These are phyloP conservation scores for Hirundo rustica DNA, from an alignment of 2,797 vertebrate genomes.

Conservation along the genomic window DNA sequence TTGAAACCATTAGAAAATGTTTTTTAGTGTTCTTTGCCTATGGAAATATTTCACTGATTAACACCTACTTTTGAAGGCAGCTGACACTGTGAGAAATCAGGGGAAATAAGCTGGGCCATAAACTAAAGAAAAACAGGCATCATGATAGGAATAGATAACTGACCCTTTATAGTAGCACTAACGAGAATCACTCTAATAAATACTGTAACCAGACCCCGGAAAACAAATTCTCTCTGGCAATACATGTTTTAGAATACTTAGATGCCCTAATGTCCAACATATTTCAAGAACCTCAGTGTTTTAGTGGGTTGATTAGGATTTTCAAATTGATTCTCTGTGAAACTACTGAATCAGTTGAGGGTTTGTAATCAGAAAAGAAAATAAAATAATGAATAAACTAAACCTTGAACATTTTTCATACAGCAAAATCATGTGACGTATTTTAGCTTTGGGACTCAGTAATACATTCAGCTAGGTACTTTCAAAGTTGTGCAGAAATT, in stretches of 20 bases:
- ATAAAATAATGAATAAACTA: neutral
- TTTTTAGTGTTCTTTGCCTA: neutral
- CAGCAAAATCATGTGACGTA: neutral
- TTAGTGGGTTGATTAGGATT: neutral
- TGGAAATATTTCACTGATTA: neutral
- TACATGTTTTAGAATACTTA: neutral
- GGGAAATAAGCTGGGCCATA: neutral
- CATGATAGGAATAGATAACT: neutral
- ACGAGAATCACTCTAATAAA: neutral
- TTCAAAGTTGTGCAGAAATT: conserved; percentile 18
- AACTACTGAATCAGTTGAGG: neutral
- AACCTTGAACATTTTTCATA: neutral
- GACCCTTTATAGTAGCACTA: neutral
- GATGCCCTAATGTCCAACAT: neutral
- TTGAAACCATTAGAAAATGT: neutral
- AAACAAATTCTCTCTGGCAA: neutral
- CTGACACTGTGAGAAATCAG: neutral
- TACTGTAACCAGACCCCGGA: neutral
- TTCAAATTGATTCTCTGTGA: neutral
- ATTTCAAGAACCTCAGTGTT: neutral
- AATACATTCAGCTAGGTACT: conserved; percentile 4
- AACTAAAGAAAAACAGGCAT: neutral
- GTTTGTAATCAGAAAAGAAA: neutral
- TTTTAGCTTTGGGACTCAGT: neutral
- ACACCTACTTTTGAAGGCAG: neutral